A percentile compares a stretch with the other conserved stretches of the same genome.
These are phyloP conservation scores for Lycocerus yunnanus DNA, from an alignment of 2,888 invertebrate species.

Conservation along the genomic window DNA sequence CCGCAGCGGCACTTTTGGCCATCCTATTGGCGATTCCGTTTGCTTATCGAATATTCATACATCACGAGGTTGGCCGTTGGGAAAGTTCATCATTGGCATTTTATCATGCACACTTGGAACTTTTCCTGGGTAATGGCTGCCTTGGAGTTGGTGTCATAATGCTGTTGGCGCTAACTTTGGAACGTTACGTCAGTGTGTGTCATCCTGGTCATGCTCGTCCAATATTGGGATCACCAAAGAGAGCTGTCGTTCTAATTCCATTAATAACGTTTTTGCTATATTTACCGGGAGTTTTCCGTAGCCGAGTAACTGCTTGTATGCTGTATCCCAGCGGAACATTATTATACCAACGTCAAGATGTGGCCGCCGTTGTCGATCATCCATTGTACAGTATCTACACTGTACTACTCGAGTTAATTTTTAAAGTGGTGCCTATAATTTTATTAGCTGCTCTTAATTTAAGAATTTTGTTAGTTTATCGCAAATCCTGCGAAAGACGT, in stretches of 20 bases:
- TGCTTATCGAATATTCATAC: slow-evolving; percentile 67
- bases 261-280: slow-evolving; percentile 69
- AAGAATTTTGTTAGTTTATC: slow-evolving; percentile 68
- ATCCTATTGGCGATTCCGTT: slow-evolving; percentile 73
- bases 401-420: slow-evolving; percentile 66
- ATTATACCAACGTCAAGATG: slow-evolving; percentile 60
- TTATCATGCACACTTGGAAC: slow-evolving; percentile 71
- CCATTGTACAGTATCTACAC: slow-evolving; percentile 60
- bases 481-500: slow-evolving; percentile 66
- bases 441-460: slow-evolving; percentile 68
- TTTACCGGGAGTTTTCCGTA: slow-evolving; percentile 69
- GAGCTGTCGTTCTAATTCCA: slow-evolving; percentile 68
- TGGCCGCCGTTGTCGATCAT: slow-evolving; percentile 47
- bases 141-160: slow-evolving; percentile 77
- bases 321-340: slow-evolving; percentile 57
- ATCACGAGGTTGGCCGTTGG: slow-evolving; percentile 70
- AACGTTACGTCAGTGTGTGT: slow-evolving; percentile 76
- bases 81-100: slow-evolving; percentile 67
- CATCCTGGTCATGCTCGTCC: slow-evolving; percentile 71
- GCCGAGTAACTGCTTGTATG: slow-evolving; percentile 61
- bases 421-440: slow-evolving; percentile 71
- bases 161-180: slow-evolving; percentile 73
- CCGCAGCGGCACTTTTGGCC: slow-evolving; percentile 75
- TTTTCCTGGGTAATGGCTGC: slow-evolving; percentile 74
- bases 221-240: slow-evolving; percentile 66